Evolutionary conservation across 2,797 vertebrate species (phyloP), one percentile per base, ranked within the genome.

Genomic region (Trichosurus vulpecula): DNA sequence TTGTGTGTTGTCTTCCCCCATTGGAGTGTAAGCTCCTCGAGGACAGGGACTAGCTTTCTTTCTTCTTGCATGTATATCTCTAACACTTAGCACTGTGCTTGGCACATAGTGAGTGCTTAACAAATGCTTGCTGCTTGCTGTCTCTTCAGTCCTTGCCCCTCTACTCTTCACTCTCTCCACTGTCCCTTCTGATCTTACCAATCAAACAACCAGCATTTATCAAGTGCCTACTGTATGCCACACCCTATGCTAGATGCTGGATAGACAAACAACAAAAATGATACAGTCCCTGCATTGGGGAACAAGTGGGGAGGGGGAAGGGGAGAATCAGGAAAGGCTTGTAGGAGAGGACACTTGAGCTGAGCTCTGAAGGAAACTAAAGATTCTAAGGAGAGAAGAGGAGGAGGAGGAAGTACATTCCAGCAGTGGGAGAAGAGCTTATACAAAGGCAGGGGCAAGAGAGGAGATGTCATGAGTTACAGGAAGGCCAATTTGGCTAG

Each of bases 181-280:
- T 87, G 90, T 55, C 30, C 54, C 16, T 61, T 90, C 87, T 87
- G 92, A 91, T 94, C 90, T 95, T 95, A 91, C 66, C 61, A 96
- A 81, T 55, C 16, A 97, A 81, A 56, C 16, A 55, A 31, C 92
- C 52, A 91, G 54, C 13, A 90, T 87, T 93, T 54, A 30, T 47
- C 51, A 51, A 97, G 91, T 41, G 27, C 41, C 81, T 16, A 58
- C 14, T 74, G 54, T 56, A 35, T 27, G 41, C 27, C 0, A 30
- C 16, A 9, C 47, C 51, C 66, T 74, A 91, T 11, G 12, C 35
- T 90, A 90, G 8, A 27, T 89, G 95, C 81, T 61, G 55, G 30
- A 90, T 11, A 51, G 13, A 52, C 56, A 92, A 74, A 91, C 91
- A 47, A 57, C 3, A 14, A 56, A 27, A 11, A 56, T 54, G 13